Base-by-base conservation (phyloP, 2,113 vertebrate species). In the Holacanthus passer region DNA sequence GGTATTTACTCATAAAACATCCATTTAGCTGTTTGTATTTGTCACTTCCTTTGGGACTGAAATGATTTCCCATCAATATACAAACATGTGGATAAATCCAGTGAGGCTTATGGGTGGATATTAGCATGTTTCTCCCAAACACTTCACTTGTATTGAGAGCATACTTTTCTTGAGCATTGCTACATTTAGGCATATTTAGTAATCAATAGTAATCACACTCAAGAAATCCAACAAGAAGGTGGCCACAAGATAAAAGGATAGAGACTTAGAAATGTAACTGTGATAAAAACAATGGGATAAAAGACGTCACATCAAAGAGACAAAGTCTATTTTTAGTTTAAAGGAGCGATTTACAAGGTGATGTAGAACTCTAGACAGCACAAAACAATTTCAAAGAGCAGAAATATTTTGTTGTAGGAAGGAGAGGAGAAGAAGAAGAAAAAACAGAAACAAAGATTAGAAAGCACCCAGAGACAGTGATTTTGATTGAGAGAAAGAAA, bases 401-500 rank as follows among this genome's bases (percentile, higher is more conserved):
- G 53, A 43, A 67, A 73, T 77, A 64, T 79, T 74, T 67, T 9
- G 41, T 86, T 69, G 29, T 10, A 56, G 64, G 58, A 78, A 76
- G 55, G 60, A 35, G 45, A 73, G 16, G 35, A 37, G 60, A 41
- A 11, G n/a, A n/a, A n/a, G n/a, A n/a, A 0, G 4, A 41, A 68
- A 67, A 79, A 73, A 32, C 60, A 47, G 59, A 62, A 50, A 56
- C 39, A 59, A 73, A 68, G 86, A 92, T 89, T 83, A 79, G 74
- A 85, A 43, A 70, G 66, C 84, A 80, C 81, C 59, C 48, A 52
- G 70, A 89, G 90, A 92, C 85, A 84, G 88, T 76, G 83, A 87
- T 88, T 89, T 79, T 79, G 87, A 91, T 81, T 83, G 88, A 90
- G 83, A 82, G 79, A 91, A 84, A 77, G 79, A 85, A 78, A 48